These are phyloP conservation scores for Xiphorhynchus elegans DNA, from an alignment of 2,113 vertebrate species.

Conservation along the genomic window DNA sequence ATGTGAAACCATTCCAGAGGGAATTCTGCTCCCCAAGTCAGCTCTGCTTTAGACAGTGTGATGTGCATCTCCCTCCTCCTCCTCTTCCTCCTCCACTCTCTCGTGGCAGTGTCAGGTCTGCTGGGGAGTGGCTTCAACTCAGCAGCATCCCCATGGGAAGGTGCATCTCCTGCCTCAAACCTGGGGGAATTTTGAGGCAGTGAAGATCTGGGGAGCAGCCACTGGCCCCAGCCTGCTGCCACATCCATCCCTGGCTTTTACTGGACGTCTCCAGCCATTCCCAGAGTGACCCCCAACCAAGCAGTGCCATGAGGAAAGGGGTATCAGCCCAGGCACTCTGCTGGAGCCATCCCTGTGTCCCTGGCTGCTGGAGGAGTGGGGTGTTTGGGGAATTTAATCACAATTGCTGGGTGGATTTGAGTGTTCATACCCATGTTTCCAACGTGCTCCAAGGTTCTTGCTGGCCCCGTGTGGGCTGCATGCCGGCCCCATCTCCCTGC, in stretches of 20 bases:
- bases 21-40: not conserved
- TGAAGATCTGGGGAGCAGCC: not conserved
- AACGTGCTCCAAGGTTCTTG: not conserved
- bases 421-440: rapidly evolving
- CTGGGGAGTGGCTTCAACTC: not conserved
- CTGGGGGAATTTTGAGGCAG: not conserved
- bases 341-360: too few species aligned
- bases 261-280: not conserved
- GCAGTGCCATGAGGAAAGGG: too few species aligned
- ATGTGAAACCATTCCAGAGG: not conserved
- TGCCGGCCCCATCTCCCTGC: not conserved
- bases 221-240: not conserved
- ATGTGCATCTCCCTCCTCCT: not conserved
- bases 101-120: not conserved
- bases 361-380: not conserved
- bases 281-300: not conserved
- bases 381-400: not conserved
- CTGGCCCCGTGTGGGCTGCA: rapidly evolving
- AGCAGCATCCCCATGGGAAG: rapidly evolving
- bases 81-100: not conserved
- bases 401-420: not conserved
- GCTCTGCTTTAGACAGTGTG: not conserved
- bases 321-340: too few species aligned
- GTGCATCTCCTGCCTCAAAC: not conserved
- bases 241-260: not conserved